A percentile compares a stretch with the other conserved stretches of the same genome.
phyloP scores from a whole-genome alignment of 2,888 invertebrate species.

The Apodemia hepburni region DNA sequence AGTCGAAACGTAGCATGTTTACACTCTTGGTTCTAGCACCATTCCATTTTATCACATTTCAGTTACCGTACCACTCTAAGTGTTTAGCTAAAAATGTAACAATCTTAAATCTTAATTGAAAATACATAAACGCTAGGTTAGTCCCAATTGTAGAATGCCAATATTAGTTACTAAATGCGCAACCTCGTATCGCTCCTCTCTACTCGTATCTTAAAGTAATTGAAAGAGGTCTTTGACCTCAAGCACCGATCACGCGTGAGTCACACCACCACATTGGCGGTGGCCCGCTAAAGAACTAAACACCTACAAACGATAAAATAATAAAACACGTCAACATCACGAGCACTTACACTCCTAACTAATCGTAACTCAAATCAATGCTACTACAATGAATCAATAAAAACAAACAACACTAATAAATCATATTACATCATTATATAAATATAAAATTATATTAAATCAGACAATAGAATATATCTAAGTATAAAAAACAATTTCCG shows the following conservation, averaged over 20 bases:
- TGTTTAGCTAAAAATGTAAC: conserved; percentile 81
- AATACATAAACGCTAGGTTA: conserved; percentile 80
- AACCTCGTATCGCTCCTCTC: conserved; percentile 67
- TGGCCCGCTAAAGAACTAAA: conserved; percentile 50
- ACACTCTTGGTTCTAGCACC: conserved; percentile 81
- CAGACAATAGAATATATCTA: conserved; percentile 80
- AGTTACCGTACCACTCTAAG: conserved; percentile 81
- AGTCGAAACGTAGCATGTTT: conserved; percentile 80
- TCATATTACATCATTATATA: conserved; percentile 73
- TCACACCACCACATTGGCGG: neutral
- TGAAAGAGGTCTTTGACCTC: conserved; percentile 69
- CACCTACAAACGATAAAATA: conserved; percentile 70
- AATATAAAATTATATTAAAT: conserved; percentile 79
- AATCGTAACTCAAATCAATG: conserved; percentile 59
- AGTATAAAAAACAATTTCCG: conserved; percentile 81
- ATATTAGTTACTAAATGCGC: conserved; percentile 78
- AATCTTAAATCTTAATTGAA: conserved; percentile 78
- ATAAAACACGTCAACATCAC: conserved; percentile 65
- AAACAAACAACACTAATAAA: conserved; percentile 81
- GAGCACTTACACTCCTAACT: conserved; percentile 40
- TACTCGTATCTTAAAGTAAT: conserved; percentile 61
- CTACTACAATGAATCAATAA: conserved; percentile 70
- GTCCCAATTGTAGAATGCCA: conserved; percentile 81
- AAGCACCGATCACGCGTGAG: conserved; percentile 53
- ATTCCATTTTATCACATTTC: conserved; percentile 81